These are phyloP conservation scores for Lycaon pictus DNA, from an alignment of 2,113 vertebrate species.

Conservation along the genomic window DNA sequence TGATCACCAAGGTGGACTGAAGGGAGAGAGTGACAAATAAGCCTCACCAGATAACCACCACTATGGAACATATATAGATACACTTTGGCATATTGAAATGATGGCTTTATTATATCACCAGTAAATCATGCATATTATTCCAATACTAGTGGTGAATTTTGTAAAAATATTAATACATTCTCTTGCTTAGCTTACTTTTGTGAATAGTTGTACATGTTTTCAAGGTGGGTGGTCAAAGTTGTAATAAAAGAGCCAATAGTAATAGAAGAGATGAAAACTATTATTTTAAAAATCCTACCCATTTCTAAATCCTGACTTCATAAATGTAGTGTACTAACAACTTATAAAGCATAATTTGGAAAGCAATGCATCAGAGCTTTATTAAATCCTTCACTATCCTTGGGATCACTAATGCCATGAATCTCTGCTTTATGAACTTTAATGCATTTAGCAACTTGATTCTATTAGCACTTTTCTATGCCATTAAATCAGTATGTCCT, in stretches of 20 bases:
- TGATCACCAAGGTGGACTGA: background rate
- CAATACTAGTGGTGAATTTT: constrained; percentile 27
- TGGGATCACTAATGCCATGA: background rate
- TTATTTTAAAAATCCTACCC: constrained; percentile 3
- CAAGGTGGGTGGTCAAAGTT: background rate
- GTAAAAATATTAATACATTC: background rate
- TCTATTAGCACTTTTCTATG: constrained; percentile 21
- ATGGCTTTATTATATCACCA: background rate
- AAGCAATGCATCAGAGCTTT: background rate
- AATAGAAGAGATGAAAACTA: background rate
- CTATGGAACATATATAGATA: background rate
- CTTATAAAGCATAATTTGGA: constrained; percentile 20
- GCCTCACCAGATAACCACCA: background rate
- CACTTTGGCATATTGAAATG: background rate
- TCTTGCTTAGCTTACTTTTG: constrained; percentile 32
- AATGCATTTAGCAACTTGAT: constrained; percentile 27
- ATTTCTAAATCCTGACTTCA: constrained; percentile 24
- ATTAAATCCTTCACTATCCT: background rate
- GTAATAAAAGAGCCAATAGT: background rate
- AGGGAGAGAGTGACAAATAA: background rate
- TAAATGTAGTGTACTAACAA: background rate
- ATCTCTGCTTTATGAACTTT: background rate
- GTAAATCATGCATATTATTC: background rate
- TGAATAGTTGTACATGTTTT: constrained; percentile 13
- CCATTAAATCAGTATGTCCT: background rate